phyloP scores from a whole-genome alignment of 2,113 vertebrate species.

The Scortum barcoo region DNA sequence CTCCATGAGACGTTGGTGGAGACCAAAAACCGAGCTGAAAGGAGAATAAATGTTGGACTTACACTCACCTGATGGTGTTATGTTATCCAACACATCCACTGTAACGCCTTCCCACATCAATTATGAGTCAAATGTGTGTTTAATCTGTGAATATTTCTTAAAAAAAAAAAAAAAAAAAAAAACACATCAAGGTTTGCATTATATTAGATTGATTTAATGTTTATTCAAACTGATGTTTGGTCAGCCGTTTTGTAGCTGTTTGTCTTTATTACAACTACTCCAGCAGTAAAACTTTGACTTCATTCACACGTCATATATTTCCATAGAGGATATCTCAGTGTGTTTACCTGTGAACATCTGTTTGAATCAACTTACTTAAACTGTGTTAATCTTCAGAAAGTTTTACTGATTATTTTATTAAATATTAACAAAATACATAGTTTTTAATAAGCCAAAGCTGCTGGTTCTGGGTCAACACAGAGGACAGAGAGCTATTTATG shows the following conservation, averaged over 20 bases:
- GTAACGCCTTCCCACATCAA: not conserved
- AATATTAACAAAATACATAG: not conserved
- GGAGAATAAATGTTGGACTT: not conserved
- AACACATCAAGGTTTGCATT: not conserved
- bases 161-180: not conserved
- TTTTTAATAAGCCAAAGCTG: not conserved
- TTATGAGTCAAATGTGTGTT: not conserved
- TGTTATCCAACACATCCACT: not conserved
- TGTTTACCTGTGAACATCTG: not conserved
- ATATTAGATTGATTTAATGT: not conserved
- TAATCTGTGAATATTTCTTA: not conserved
- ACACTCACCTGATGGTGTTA: not conserved
- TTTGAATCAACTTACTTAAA: not conserved
- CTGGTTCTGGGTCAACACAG: not conserved
- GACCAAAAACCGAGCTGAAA: not conserved
- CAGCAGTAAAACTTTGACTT: slow-evolving; percentile 1
- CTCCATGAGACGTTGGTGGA: not conserved
- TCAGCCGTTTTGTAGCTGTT: not conserved
- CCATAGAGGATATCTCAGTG: not conserved
- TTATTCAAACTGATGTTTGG: not conserved
- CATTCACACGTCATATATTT: not conserved
- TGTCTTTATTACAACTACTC: not conserved
- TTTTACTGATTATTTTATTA: not conserved
- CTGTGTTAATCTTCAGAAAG: not conserved
- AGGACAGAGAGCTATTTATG: not conserved